Base-by-base conservation (phyloP, 1,140 invertebrate species). In the Pseudobourletiella spinata region DNA sequence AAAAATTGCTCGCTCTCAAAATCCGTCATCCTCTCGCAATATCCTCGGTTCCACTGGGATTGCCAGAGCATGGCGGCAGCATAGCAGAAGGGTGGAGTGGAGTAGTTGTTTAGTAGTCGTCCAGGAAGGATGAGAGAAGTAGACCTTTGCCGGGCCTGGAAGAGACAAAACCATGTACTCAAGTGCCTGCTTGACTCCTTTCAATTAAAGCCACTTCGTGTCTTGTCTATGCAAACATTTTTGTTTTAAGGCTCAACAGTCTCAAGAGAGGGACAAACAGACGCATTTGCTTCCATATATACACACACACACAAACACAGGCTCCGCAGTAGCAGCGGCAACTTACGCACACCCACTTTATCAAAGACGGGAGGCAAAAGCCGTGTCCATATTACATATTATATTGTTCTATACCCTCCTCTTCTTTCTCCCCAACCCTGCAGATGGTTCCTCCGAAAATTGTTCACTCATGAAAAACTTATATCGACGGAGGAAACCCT, bases 221-320 rank as follows among this genome's bases (percentile, higher is more conserved):
- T 39, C 32, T 11, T n/a, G 8, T 39, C 32, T 39, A 39, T n/a
- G 18, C 15, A 48, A 48, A 48, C 22, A 22, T 22, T 48, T 15
- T 48, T 48, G 15, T 48, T n/a, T 48, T 48, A n/a, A 48, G 50
- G 30, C 51, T 18, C 18, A 54, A 29, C n/a, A 54, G 16, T 25
- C 30, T 54, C 30, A 28, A 29, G 51, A 54, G 51, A 25, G 16
- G 29, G 15, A 28, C 51, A 29, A 25, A 54, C 26, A 54, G 24
- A 54, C 51, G 20, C 51, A 26, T 54, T 54, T 54, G 16, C 26
- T 29, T 29, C 15, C 6, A 50, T 25, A 26, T 50, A 20, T 18
- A 16, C 28, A 50, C n/a, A n/a, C n/a, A n/a, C n/a, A n/a, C n/a
- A n/a, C n/a, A n/a, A n/a, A n/a, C n/a, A n/a, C n/a, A n/a, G n/a